Evolutionary conservation across 2,888 invertebrate species (phyloP).

Genomic region (Cancer borealis): DNA sequence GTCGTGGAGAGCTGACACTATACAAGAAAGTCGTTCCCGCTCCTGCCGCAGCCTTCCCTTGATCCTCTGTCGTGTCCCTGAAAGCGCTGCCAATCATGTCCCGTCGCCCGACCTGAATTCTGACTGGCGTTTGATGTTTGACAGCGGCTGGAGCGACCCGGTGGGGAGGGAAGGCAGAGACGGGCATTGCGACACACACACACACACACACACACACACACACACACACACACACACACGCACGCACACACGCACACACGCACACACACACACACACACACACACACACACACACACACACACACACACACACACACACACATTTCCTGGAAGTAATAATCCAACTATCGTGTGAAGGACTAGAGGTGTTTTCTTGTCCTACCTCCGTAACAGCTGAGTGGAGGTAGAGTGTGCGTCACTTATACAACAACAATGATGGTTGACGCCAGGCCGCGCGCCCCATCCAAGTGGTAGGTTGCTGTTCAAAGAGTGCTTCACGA

Average conservation of each 20-base stretch:
- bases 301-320: slow-evolving; percentile 14
- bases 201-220: background rate
- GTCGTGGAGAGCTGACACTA: background rate
- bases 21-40: background rate
- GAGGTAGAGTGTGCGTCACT: background rate
- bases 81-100: slow-evolving; percentile 28
- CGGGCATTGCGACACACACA: background rate
- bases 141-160: background rate
- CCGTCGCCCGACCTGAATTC: background rate
- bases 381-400: background rate
- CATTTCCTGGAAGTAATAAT: background rate
- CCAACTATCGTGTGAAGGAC: background rate
- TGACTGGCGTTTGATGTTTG: slow-evolving; percentile 14
- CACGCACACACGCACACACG: background rate
- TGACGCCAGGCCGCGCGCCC: background rate
- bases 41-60: background rate
- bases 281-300: too few species aligned
- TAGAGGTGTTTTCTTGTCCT: background rate
- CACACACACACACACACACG: background rate
- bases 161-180: background rate
- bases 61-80: background rate
- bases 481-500: background rate
- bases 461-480: background rate
- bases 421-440: background rate
- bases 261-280: background rate